Conservation (phyloP, 2,888 invertebrate species). For the Flabesymbios commensalis region DNA sequence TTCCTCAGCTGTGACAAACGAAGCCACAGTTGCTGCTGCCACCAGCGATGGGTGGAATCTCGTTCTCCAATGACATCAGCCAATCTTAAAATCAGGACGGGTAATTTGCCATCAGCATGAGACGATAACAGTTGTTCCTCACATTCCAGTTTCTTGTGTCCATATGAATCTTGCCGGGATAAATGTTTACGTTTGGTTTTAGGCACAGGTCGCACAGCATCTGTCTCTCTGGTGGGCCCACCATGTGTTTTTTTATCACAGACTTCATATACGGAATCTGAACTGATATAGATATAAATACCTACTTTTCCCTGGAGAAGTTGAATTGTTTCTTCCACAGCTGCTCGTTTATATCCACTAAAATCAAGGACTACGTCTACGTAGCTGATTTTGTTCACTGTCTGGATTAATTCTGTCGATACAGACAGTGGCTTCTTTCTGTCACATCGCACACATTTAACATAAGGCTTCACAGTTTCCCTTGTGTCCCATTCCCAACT, state of each 20-base stretch:
- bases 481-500: slow-evolving; percentile 62
- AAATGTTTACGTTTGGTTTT: slow-evolving; percentile 41
- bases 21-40: slow-evolving; percentile 63
- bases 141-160: slow-evolving; percentile 60
- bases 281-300: slow-evolving; percentile 62
- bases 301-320: slow-evolving; percentile 50
- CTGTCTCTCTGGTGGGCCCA: slow-evolving; percentile 49
- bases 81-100: slow-evolving; percentile 58
- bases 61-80: slow-evolving; percentile 63
- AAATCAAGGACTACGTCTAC: slow-evolving; percentile 63
- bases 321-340: slow-evolving; percentile 52
- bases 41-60: slow-evolving; percentile 63
- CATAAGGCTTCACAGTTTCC: slow-evolving; percentile 40
- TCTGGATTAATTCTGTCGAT: slow-evolving; percentile 43
- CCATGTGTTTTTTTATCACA: slow-evolving; percentile 44
- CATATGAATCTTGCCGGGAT: slow-evolving; percentile 58
- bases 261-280: slow-evolving; percentile 64
- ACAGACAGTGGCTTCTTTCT: slow-evolving; percentile 37
- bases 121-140: slow-evolving; percentile 54
- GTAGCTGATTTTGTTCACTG: slow-evolving; percentile 26
- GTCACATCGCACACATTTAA: slow-evolving; percentile 55
- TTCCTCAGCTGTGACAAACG: slow-evolving; percentile 45
- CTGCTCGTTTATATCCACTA: slow-evolving; percentile 59
- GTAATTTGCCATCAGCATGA: slow-evolving; percentile 35
- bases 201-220: slow-evolving; percentile 56